phyloP scores from a whole-genome alignment of 2,888 invertebrate species.

The Trissoscelio sp. region DNA sequence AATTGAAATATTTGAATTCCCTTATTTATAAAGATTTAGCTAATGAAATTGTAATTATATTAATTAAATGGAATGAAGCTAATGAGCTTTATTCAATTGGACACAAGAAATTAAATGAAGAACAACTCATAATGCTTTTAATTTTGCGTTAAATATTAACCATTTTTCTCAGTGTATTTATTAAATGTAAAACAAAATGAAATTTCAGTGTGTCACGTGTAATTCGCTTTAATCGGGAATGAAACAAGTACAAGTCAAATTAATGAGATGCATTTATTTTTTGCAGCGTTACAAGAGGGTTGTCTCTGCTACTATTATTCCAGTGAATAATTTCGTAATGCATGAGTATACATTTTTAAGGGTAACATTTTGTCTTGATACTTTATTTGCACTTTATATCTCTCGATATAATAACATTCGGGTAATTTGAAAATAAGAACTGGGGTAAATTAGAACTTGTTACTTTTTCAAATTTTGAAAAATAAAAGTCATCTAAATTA shows the following conservation, averaged over 20 bases:
- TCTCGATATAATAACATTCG: background rate
- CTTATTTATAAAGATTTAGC: too few species aligned
- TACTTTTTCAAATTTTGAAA: too few species aligned
- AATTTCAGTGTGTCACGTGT: constrained; percentile 7
- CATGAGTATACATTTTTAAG: constrained; percentile 62
- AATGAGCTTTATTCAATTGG: too few species aligned
- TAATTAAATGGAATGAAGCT: too few species aligned
- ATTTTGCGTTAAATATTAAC: background rate
- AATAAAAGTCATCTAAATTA: too few species aligned
- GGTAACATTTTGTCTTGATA: constrained; percentile 48
- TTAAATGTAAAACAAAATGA: background rate
- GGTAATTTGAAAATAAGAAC: too few species aligned
- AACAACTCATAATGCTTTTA: background rate
- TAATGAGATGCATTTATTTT: constrained; percentile 54
- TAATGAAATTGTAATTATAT: too few species aligned
- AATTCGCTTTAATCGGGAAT: constrained; percentile 24
- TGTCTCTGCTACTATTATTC: constrained; percentile 51
- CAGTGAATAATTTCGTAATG: constrained; percentile 60
- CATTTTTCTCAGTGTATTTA: constrained; percentile 9
- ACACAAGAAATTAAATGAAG: background rate
- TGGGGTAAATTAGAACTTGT: too few species aligned
- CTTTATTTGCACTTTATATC: constrained; percentile 29
- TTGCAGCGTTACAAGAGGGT: constrained; percentile 59
- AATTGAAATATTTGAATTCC: too few species aligned
- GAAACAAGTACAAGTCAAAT: constrained; percentile 23